These are phyloP conservation scores for Orestias chungarensis DNA, from an alignment of 2,797 vertebrate genomes.

Conservation along the genomic window DNA sequence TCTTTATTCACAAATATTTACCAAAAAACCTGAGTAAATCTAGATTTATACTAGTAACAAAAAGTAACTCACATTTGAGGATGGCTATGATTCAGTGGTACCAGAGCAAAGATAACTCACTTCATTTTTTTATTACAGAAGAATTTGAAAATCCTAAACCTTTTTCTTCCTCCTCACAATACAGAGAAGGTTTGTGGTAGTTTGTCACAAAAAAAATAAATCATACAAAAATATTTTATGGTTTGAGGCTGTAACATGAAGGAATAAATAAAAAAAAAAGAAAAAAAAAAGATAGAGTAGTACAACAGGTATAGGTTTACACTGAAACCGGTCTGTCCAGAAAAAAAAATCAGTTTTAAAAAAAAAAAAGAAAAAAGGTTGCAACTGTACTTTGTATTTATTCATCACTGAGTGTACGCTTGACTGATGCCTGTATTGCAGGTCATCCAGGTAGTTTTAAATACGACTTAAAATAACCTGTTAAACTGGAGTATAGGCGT, in stretches of 20 bases:
- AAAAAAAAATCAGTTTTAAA: no score
- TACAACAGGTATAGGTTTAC: constrained; percentile 1
- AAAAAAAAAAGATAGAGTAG: background rate
- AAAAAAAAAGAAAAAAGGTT: constrained; percentile 24
- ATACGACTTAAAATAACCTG: constrained; percentile 27
- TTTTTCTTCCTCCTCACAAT: background rate
- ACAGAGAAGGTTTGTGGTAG: background rate
- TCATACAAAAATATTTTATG: background rate
- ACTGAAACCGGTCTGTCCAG: constrained; percentile 13
- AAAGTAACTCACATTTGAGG: no score
- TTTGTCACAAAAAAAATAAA: background rate
- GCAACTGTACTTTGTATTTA: background rate
- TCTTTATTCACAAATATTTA: background rate
- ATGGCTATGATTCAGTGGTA: no score
- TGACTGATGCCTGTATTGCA: constrained; percentile 14
- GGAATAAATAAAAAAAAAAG: no score
- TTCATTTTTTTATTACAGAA: no score
- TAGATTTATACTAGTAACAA: background rate
- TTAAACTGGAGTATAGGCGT: constrained; percentile 9
- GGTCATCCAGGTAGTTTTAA: constrained; percentile 30
- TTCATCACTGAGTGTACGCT: background rate
- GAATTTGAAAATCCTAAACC: background rate
- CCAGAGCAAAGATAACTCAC: no score
- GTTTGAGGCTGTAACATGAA: background rate
- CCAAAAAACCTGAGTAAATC: background rate